Evolutionary conservation across 2,888 invertebrate species (phyloP).

Genomic region (Microplitis manilae): DNA sequence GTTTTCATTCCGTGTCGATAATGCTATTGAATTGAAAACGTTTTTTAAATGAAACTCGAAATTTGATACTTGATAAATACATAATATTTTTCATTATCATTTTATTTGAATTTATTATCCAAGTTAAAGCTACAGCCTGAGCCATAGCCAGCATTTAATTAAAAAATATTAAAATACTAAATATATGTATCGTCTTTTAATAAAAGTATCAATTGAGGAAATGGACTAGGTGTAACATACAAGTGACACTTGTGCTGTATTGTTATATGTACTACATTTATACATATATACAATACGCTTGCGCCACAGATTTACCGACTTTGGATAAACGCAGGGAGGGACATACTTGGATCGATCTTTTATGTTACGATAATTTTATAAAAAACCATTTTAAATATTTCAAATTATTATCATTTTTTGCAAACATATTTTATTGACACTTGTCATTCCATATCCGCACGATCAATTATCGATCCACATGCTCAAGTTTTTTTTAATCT

Average conservation of each 20-base stretch:
- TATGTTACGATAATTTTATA: not conserved
- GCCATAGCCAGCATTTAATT: too few species aligned
- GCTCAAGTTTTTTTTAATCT: not conserved
- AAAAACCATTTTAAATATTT: not conserved
- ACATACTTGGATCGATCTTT: conserved; percentile 35
- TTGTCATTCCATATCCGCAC: not conserved
- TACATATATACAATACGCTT: conserved; percentile 24
- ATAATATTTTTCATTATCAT: not conserved
- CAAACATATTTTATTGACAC: not conserved
- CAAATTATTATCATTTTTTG: not conserved
- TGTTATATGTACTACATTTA: not conserved
- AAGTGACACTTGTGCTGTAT: conserved; percentile 7
- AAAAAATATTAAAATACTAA: too few species aligned
- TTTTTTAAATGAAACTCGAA: not conserved
- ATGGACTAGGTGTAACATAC: conserved; percentile 7
- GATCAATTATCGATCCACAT: not conserved
- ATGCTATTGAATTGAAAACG: not conserved
- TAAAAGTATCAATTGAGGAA: conserved; percentile 7
- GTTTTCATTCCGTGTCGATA: not conserved
- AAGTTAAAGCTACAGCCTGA: too few species aligned
- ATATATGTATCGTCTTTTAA: not conserved
- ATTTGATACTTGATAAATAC: not conserved
- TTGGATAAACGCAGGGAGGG: conserved; percentile 31
- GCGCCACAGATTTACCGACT: conserved; percentile 36
- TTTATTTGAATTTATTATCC: not conserved